Evolutionary conservation across 2,888 invertebrate species (phyloP), one percentile per base, ranked within the genome.

Genomic region (Apantesis nais): DNA sequence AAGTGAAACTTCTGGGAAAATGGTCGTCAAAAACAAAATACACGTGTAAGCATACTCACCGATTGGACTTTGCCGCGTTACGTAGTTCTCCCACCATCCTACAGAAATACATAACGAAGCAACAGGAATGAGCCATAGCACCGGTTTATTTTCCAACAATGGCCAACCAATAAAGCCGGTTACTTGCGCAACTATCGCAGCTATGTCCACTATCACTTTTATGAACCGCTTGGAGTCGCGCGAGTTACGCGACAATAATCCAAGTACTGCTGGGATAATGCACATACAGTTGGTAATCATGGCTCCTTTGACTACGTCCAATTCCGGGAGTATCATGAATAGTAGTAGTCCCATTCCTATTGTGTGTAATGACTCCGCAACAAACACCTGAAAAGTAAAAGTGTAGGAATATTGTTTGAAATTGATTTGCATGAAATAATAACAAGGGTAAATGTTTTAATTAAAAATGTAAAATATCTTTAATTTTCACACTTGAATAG

Each of bases 1-100:
- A n/a, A n/a, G n/a, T n/a, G 7, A 29, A 1, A 25, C 55, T 25
- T 25, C 25, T 55, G 1, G 11, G 0, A 5, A 58, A 58, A 55
- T 25, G 11, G 1, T 16, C 1, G 14, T 25, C 4, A 58, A 58
- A 29, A 14, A 14, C 16, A 29, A 58, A 58, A 29, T 3, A 29
- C 7, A 5, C 25, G 1, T 25, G 1, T 14, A 5, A 58, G 29
- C 0, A 9, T 69, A 63, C 90, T 92, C 89, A 97, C 97, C 97
- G 76, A 99, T 96, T 0, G 98, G 97, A 71, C 99, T 98, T 83
- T 98, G 97, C 72, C 97, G 96, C 72, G 98, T 97, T 1, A 99
- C 98, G 88, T 98, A 99, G 92, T 99, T 99, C 92, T 99, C 99
- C 99, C 99, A 99, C 99, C 99, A 99, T 37, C 98, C 98, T 58